Base-by-base conservation (phyloP, 2,888 invertebrate species). In the Spatulosminthurus flaviceps region DNA sequence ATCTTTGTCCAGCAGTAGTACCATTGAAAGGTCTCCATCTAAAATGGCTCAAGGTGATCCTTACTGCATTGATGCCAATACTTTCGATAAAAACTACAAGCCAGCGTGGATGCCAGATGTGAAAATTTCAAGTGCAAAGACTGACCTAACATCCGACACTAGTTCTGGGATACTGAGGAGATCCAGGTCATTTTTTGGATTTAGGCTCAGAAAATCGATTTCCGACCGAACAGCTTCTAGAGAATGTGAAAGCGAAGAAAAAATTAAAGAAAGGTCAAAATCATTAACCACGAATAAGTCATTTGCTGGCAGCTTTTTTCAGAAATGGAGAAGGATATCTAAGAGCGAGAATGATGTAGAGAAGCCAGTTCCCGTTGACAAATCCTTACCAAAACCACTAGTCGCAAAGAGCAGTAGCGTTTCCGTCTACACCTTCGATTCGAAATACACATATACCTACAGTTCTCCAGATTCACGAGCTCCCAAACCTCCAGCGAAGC, bases 31-130 rank as follows among this genome's bases (percentile, higher is more conserved):
- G 34, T 19, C 9, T 41, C 34, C 21, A 22, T 42, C 24, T 9
- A 34, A 72, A 72, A 28, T 21, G 51, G 24, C 26, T 1, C 72
- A 42, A 21, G 22, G 24, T 19, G 34, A 26, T 67, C 74, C 60
- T 19, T 29, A 61, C 61, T 60, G n/a, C 1, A 22, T 26, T 1
- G 22, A 26, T 7, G 28, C 0, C 16, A 1, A n/a, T 4, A 67
- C 13, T 28, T 26, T 1, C 28, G 24, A 67, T 13, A 28, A 67
- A 26, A 67, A 67, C 2, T 26, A 67, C 28, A 67, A 67, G 19
- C 67, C 67, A 26, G 13, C 67, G 21, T 64, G 64, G 75, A 2
- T 64, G 0, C 75, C 64, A 0, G 64, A 75, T 13, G 66, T 75
- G 1, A 34, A 61, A 9, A 21, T 24, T 13, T 75, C 75, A 0